These are phyloP conservation scores for Octodonta nipae DNA, from an alignment of 2,888 invertebrate genomes.

Conservation along the genomic window DNA sequence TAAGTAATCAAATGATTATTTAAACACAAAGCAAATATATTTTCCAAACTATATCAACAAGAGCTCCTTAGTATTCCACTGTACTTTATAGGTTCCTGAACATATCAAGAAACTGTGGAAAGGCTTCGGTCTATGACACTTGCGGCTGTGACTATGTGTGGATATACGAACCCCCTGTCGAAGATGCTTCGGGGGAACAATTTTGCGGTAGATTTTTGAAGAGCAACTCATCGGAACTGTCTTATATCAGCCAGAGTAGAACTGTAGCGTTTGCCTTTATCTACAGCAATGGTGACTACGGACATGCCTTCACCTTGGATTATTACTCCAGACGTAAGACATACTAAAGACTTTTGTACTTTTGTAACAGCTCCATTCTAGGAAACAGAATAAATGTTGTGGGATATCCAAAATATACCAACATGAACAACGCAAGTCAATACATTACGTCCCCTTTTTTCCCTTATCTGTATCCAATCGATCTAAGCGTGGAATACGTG, in stretches of 20 bases:
- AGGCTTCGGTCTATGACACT: constrained; percentile 19
- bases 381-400: constrained; percentile 44
- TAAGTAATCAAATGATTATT: no score
- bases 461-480: constrained; percentile 51
- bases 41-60: no score
- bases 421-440: constrained; percentile 36
- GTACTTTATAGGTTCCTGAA: constrained; percentile 28
- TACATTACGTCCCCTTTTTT: constrained; percentile 53
- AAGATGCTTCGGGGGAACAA: constrained; percentile 44
- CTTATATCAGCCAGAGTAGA: constrained; percentile 47
- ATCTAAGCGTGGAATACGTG: constrained; percentile 51
- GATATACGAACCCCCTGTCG: constrained; percentile 52
- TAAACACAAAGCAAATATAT: no score
- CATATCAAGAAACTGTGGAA: constrained; percentile 27
- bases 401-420: constrained; percentile 34
- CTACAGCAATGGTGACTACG: constrained; percentile 43
- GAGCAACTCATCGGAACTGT: constrained; percentile 26
- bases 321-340: constrained; percentile 49
- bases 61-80: no score
- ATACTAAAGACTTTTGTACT: constrained; percentile 7
- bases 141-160: constrained; percentile 49
- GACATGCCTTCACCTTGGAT: constrained; percentile 49
- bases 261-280: constrained; percentile 45
- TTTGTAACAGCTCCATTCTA: constrained; percentile 20
- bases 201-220: constrained; percentile 41